phyloP scores from a whole-genome alignment of 2,888 invertebrate species.

The Pterostichus niger region DNA sequence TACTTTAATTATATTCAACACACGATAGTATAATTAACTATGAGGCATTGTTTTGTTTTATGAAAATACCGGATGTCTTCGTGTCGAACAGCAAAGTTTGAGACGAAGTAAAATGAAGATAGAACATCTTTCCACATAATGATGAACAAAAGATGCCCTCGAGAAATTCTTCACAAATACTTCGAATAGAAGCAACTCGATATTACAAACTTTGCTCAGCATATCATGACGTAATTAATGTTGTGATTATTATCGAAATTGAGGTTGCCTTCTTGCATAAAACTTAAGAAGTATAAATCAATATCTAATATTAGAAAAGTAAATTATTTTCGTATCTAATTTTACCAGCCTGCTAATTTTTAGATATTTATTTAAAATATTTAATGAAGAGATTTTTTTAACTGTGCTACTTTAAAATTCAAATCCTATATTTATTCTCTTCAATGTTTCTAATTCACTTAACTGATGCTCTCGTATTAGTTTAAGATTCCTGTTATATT shows the following conservation, averaged over 20 bases:
- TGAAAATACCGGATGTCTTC: constrained; percentile 41
- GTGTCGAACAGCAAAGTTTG: constrained; percentile 41
- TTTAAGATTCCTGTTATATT: too few relatives aligned
- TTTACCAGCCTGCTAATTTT: too few relatives aligned
- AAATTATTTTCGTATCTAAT: too few relatives aligned
- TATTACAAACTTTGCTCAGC: neutral
- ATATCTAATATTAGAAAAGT: too few relatives aligned
- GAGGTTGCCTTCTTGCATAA: neutral
- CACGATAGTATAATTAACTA: constrained; percentile 45
- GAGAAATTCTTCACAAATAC: constrained; percentile 37
- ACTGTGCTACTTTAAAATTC: too few relatives aligned
- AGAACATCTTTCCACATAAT: constrained; percentile 45
- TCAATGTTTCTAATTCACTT: too few relatives aligned
- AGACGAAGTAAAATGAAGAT: constrained; percentile 28
- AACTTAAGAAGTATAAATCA: neutral
- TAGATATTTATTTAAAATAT: too few relatives aligned
- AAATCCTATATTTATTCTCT: too few relatives aligned
- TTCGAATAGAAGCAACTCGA: neutral
- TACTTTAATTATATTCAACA: constrained; percentile 34
- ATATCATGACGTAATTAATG: constrained; percentile 4
- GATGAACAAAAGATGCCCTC: constrained; percentile 24
- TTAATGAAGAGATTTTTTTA: too few relatives aligned
- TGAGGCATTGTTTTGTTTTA: constrained; percentile 30
- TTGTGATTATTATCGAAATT: constrained; percentile 15
- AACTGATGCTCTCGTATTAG: too few relatives aligned